These are phyloP conservation scores for Arion vulgaris DNA, from an alignment of 1,140 invertebrate genomes.

Conservation along the genomic window DNA sequence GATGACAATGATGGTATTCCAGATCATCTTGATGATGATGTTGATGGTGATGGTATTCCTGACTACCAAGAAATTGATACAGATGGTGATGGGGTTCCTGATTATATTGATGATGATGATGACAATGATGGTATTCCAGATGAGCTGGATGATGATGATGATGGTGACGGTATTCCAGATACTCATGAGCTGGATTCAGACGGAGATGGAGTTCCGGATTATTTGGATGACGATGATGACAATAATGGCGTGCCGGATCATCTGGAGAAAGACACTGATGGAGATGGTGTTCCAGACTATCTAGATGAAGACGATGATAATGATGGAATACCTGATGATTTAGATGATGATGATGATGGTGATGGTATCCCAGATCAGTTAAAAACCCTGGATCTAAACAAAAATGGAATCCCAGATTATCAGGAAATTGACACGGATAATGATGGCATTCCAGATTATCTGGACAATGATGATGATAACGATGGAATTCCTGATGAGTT, in stretches of 20 bases:
- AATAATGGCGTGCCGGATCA: conserved; percentile 67
- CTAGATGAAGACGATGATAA: conserved; percentile 55
- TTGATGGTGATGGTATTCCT: conserved; percentile 64
- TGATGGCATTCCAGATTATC: conserved; percentile 63
- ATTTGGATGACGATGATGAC: conserved; percentile 58
- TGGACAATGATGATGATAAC: conserved; percentile 57
- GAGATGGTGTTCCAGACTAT: conserved; percentile 58
- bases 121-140: conserved; percentile 58
- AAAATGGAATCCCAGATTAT: conserved; percentile 54
- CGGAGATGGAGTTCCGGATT: conserved; percentile 64
- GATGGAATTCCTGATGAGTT: conserved; percentile 63
- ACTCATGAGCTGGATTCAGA: conserved; percentile 58
- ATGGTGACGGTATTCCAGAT: conserved; percentile 64
- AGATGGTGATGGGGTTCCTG: conserved; percentile 63
- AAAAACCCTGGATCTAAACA: conserved; percentile 56
- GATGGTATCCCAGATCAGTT: conserved; percentile 68
- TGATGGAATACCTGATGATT: conserved; percentile 60
- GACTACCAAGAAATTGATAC: conserved; percentile 60
- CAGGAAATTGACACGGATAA: conserved; percentile 59
- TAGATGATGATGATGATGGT: conserved; percentile 59
- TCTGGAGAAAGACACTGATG: conserved; percentile 58
- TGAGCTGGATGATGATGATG: conserved; percentile 51
- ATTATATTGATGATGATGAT: conserved; percentile 59
- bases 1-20: conserved; percentile 65
- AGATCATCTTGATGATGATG: conserved; percentile 55